Evolutionary conservation across 2,888 invertebrate genomes (phyloP).

Genomic region (Schizaphis graminum): DNA sequence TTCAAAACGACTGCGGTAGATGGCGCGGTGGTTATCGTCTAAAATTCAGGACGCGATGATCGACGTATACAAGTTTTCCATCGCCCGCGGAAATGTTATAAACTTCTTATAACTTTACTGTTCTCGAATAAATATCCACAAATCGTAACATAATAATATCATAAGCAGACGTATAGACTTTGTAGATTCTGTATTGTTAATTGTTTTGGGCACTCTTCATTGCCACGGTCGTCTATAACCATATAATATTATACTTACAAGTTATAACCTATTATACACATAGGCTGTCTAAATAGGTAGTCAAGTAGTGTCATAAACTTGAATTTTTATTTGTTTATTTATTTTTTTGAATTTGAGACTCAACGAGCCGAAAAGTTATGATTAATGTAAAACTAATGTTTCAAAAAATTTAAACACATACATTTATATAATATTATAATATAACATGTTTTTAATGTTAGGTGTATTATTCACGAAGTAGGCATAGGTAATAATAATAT

Average conservation of each 20-base stretch:
- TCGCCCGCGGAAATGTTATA: background rate
- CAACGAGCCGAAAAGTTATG: background rate
- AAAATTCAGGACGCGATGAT: background rate
- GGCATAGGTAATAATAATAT: background rate
- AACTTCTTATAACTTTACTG: background rate
- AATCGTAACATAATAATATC: background rate
- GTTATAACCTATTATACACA: too few relatives aligned
- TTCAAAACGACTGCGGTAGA: background rate
- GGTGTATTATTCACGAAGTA: background rate
- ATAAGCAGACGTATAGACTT: background rate
- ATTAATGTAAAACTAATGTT: background rate
- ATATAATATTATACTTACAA: too few relatives aligned
- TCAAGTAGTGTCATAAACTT: background rate
- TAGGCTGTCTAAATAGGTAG: too few relatives aligned
- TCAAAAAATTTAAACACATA: background rate
- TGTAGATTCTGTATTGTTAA: background rate
- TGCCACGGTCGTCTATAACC: too few relatives aligned
- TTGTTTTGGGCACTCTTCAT: background rate
- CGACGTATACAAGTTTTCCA: background rate
- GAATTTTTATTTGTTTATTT: background rate
- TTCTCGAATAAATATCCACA: background rate
- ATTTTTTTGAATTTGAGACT: background rate
- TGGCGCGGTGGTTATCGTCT: background rate
- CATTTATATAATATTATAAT: background rate
- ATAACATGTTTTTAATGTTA: too few relatives aligned